Evolutionary conservation across 53 echinoderm and acorn worm genomes (phyloP).

Genomic region (Holothuria scabra): DNA sequence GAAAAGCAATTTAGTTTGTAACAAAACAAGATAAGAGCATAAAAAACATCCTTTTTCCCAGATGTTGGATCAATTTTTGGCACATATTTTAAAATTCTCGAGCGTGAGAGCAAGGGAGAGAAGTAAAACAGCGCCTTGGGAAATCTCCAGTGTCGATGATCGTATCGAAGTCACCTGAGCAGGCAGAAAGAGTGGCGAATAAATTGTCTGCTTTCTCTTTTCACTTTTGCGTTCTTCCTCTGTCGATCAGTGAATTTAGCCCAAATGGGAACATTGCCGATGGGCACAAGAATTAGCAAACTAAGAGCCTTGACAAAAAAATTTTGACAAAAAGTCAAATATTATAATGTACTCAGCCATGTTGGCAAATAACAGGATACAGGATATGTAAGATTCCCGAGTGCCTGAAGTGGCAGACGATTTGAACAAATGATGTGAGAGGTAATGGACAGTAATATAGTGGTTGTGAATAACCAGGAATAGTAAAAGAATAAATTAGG

Average conservation of each 20-base stretch:
- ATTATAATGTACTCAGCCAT: conserved; percentile 23
- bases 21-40: too few relatives aligned
- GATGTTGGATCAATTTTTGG: conserved; percentile 40
- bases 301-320: conserved; percentile 2
- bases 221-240: neutral
- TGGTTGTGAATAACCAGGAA: neutral
- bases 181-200: conserved; percentile 4
- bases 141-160: conserved; percentile 30
- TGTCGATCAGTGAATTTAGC: conserved; percentile 24
- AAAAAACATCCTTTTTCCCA: neutral
- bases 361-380: neutral
- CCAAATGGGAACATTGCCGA: conserved; percentile 31
- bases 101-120: neutral
- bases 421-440: conserved; percentile 5
- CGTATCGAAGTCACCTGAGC: conserved; percentile 42
- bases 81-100: conserved; percentile 21
- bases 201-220: conserved; percentile 1
- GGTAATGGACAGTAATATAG: neutral
- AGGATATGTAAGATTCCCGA: conserved; percentile 1
- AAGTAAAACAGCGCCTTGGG: conserved; percentile 19
- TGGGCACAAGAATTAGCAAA: neutral
- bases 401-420: conserved; percentile 9
- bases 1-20: too few relatives aligned
- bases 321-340: conserved; percentile 38
- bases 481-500: conserved; percentile 31